These are phyloP conservation scores for Anolis apletophallus DNA, from an alignment of 2,797 vertebrate species.

Conservation along the genomic window DNA sequence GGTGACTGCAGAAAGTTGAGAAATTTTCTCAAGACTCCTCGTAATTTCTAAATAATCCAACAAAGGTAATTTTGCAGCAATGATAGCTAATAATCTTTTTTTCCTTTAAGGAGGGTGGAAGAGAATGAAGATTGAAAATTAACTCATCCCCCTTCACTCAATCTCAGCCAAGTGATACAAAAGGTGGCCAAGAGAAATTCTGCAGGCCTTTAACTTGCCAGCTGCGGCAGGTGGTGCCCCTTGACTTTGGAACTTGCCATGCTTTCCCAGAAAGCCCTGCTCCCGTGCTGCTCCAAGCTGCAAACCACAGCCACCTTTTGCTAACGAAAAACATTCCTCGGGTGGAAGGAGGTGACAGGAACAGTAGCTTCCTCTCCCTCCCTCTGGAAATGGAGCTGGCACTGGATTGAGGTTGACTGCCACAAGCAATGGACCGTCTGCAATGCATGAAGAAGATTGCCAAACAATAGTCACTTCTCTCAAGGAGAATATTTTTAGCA, in stretches of 20 bases:
- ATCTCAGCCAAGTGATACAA: not conserved
- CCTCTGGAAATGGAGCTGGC: not conserved
- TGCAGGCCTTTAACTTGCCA: not conserved
- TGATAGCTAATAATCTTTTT: not conserved
- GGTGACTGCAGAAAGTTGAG: not conserved
- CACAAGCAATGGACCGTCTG: slow-evolving; percentile 44
- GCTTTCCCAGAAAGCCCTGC: rapidly evolving
- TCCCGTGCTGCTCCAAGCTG: slow-evolving; percentile 11
- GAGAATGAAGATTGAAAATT: not conserved
- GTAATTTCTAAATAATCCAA: not conserved
- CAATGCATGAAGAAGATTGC: not conserved
- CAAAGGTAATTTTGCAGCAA: not conserved
- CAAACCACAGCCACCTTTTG: slow-evolving; percentile 45
- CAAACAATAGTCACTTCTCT: not conserved
- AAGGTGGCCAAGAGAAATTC: not conserved
- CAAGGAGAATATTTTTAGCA: slow-evolving; percentile 46
- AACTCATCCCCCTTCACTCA: not conserved
- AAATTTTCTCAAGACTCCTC: not conserved
- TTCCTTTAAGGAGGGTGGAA: not conserved
- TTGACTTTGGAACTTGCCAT: rapidly evolving
- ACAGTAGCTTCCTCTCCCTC: slow-evolving; percentile 41
- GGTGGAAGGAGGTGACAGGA: slow-evolving; percentile 38
- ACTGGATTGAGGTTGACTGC: slow-evolving; percentile 54
- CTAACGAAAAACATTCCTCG: slow-evolving; percentile 66
- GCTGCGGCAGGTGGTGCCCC: slow-evolving; percentile 3